Base-by-base conservation (phyloP, 2,888 invertebrate species). In the Tinea pellionella region DNA sequence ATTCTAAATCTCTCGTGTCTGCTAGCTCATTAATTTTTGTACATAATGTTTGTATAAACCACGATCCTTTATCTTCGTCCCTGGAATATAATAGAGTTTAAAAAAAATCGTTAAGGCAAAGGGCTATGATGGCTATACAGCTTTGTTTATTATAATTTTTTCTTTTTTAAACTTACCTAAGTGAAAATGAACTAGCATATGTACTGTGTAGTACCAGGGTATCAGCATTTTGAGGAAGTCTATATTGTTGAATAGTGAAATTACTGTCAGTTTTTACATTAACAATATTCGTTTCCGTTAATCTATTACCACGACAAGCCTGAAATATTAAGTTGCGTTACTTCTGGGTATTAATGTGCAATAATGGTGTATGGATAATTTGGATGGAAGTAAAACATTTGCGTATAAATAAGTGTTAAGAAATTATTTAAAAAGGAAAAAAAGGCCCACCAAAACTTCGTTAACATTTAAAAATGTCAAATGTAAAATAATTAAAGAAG, bases 221-320 rank as follows among this genome's bases (percentile, higher is more conserved):
- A 51, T 64, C 62, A 13, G 59, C 59, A 29, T 51, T 19, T 42
- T 30, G 41, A 13, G 60, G 60, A 11, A 51, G 37, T 18, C n/a
- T 51, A 37, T 60, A 60, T 13, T 32, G 51, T 11, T 32, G 7
- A 2, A 15, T 32, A 1, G 13, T 15, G 12, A 16, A 24, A 12
- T 12, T 11, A 9, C 24, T 37, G 8, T 47, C 60, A 13, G 19
- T 51, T 13, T 24, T 29, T 32, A 19, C 53, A 3, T 13, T 3
- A 7, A 47, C 60, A n/a, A 15, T 51, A 4, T 29, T 16, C 3
- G 29, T 16, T 16, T 41, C 60, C 2, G 32, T 37, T 18, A 13
- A 15, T 37, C 53, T 60, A 15, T 67, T 70, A 0, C 84, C 84
- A 12, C 84, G 69, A 61, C 84, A 84, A 0, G 84, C 84, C 82